phyloP scores from a whole-genome alignment of 1,140 invertebrate species.

The Bombyx mandarina region DNA sequence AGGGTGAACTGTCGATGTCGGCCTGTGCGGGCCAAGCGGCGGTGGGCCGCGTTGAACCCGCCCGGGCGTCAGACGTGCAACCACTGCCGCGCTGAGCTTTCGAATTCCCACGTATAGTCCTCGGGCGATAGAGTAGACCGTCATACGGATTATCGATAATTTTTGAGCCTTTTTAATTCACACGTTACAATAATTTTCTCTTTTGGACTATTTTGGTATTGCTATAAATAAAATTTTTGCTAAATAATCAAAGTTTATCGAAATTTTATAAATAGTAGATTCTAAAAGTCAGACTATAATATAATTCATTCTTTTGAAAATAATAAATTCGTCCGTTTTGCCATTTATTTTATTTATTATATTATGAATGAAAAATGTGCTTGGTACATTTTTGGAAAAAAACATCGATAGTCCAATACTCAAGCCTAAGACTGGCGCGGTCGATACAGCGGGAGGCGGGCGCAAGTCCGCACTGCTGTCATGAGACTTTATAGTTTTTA shows the following conservation, averaged over 20 bases:
- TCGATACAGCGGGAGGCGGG: slow-evolving; percentile 58
- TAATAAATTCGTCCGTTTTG: too few relatives aligned
- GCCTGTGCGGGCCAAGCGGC: slow-evolving; percentile 24
- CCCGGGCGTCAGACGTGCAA: slow-evolving; percentile 57
- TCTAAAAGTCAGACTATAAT: too few relatives aligned
- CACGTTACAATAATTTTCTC: too few relatives aligned
- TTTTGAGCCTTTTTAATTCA: too few relatives aligned
- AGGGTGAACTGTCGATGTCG: slow-evolving; percentile 6
- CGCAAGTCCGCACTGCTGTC: slow-evolving; percentile 27
- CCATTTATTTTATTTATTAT: too few relatives aligned
- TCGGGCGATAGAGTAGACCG: slow-evolving; percentile 12
- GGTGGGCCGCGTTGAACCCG: slow-evolving; percentile 43
- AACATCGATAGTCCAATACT: slow-evolving; percentile 5
- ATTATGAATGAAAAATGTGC: too few relatives aligned
- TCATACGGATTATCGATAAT: too few relatives aligned
- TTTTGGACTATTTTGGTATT: too few relatives aligned
- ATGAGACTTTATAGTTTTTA: slow-evolving; percentile 22
- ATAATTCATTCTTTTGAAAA: too few relatives aligned
- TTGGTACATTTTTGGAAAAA: background rate
- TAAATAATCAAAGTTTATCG: too few relatives aligned
- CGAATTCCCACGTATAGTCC: slow-evolving; percentile 20
- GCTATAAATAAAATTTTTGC: too few relatives aligned
- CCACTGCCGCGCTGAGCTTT: slow-evolving; percentile 45
- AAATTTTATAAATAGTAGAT: too few relatives aligned
- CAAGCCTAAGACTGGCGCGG: slow-evolving; percentile 22